Conservation (phyloP, 1,140 invertebrate genomes). For the Bicyclus anynana region DNA sequence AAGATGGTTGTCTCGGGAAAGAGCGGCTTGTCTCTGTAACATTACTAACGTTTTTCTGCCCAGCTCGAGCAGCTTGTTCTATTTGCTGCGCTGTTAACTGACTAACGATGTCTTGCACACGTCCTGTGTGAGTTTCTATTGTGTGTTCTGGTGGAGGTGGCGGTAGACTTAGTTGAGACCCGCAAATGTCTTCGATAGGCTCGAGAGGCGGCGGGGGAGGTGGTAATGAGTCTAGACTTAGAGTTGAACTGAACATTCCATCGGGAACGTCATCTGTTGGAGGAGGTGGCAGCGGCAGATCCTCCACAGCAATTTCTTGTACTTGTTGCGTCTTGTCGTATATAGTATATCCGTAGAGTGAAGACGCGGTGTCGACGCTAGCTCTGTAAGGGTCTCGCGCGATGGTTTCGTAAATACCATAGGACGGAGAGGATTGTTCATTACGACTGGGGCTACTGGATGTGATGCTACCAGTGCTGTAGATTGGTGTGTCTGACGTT, state of each 20-base stretch:
- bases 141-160: constrained; percentile 78
- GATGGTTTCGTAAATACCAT: constrained; percentile 50
- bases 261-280: constrained; percentile 63
- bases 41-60: constrained; percentile 31
- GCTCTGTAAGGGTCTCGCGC: constrained; percentile 41
- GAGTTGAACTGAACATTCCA: constrained; percentile 83
- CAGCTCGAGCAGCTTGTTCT: constrained; percentile 50
- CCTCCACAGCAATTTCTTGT: constrained; percentile 32
- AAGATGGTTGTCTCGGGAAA: constrained; percentile 57
- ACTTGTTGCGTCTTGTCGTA: constrained; percentile 46
- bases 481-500: constrained; percentile 37
- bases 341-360: constrained; percentile 55
- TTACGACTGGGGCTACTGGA: constrained; percentile 23
- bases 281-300: constrained; percentile 79
- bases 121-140: constrained; percentile 41
- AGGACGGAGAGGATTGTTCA: constrained; percentile 34
- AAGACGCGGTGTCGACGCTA: constrained; percentile 43
- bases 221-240: constrained; percentile 85
- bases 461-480: constrained; percentile 33
- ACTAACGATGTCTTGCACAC: constrained; percentile 60
- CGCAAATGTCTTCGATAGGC: constrained; percentile 79
- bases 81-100: constrained; percentile 58
- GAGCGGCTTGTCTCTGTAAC: constrained; percentile 34
- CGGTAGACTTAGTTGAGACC: constrained; percentile 83
- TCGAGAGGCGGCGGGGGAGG: constrained; percentile 86